Conservation (phyloP, 2,113 vertebrate genomes). For the Camelus bactrianus region DNA sequence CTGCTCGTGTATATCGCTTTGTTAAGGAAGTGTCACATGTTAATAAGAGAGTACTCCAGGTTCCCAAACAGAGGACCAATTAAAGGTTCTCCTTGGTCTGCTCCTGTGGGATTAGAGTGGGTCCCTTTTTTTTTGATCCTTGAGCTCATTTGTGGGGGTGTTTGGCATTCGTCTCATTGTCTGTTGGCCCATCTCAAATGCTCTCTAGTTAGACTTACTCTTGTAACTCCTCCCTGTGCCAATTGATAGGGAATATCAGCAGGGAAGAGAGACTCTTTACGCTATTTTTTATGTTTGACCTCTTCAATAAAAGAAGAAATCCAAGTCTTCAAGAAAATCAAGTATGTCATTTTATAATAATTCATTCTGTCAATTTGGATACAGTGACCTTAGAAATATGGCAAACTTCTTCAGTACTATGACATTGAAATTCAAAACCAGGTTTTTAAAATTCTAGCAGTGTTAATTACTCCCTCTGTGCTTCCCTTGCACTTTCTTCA, state of each 20-base stretch:
- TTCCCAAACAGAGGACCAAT: background rate
- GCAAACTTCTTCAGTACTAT: constrained; percentile 44
- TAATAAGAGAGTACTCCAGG: background rate
- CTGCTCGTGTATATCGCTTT: background rate
- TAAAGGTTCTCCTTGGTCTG: constrained; percentile 39
- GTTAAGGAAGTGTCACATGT: background rate
- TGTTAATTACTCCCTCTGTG: constrained; percentile 77
- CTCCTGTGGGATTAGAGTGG: background rate
- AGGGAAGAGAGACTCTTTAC: background rate
- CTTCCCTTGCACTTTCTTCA: background rate
- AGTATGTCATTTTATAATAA: constrained; percentile 46
- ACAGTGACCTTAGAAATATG: constrained; percentile 71
- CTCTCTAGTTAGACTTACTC: constrained; percentile 37
- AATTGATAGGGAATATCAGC: background rate
- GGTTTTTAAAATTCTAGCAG: constrained; percentile 45
- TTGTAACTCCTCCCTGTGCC: background rate
- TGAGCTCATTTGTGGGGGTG: constrained; percentile 5
- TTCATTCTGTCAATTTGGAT: constrained; percentile 48
- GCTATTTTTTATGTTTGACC: constrained; percentile 26
- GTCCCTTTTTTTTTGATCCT: background rate
- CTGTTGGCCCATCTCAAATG: background rate
- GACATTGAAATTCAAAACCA: constrained; percentile 63
- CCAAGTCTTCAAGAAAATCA: constrained; percentile 55
- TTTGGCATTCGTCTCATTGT: background rate
- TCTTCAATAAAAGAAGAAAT: background rate